Evolutionary conservation across 2,888 invertebrate genomes (phyloP).

Genomic region (Lamellibrachia columna): DNA sequence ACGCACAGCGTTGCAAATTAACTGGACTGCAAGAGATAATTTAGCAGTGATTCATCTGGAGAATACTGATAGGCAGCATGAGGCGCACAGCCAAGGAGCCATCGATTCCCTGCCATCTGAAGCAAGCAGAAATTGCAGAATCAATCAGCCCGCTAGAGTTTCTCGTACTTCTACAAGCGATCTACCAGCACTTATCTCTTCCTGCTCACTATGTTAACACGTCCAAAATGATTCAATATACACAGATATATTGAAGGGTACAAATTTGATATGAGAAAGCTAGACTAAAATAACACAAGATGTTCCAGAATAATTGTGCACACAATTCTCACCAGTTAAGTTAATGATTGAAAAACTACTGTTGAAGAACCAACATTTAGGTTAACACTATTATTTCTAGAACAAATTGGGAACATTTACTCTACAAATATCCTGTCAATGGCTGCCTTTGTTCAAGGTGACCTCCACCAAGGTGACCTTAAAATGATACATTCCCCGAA

Average conservation of each 20-base stretch:
- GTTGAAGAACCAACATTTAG: background rate
- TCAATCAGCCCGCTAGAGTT: background rate
- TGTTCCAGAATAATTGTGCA: background rate
- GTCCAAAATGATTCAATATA: background rate
- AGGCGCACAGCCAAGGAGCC: background rate
- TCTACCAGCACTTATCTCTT: background rate
- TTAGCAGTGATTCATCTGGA: background rate
- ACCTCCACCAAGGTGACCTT: background rate
- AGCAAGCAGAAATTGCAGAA: background rate
- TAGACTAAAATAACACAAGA: background rate
- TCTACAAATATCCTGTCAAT: background rate
- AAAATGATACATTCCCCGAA: background rate
- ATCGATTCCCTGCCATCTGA: constrained; percentile 4
- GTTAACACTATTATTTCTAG: background rate
- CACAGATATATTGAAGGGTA: background rate
- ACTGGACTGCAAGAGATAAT: constrained; percentile 11
- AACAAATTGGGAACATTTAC: background rate
- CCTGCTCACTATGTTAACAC: background rate
- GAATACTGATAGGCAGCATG: background rate
- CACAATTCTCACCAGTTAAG: background rate
- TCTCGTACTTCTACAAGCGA: background rate
- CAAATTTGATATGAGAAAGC: background rate
- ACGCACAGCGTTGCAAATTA: constrained; percentile 12
- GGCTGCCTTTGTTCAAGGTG: background rate
- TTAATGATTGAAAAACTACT: background rate